These are phyloP conservation scores for Aphrocallistes beatrix DNA, from an alignment of 37 sponge, comb jelly and placozoan species.

Conservation along the genomic window DNA sequence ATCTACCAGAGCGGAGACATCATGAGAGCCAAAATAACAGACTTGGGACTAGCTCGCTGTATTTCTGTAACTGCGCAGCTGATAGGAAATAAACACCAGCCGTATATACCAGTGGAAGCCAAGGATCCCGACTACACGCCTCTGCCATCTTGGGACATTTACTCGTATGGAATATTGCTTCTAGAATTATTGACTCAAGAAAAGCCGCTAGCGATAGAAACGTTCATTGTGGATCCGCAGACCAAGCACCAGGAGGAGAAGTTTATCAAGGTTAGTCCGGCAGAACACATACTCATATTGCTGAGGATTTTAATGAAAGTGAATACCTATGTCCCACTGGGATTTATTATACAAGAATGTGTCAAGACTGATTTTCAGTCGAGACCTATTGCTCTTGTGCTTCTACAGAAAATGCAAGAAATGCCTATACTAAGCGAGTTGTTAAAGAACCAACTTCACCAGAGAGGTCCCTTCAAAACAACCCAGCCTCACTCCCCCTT, in stretches of 20 bases:
- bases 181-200: neutral
- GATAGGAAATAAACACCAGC: neutral
- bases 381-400: neutral
- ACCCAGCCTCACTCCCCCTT: neutral
- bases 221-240: conserved; percentile 14
- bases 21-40: neutral
- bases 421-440: neutral
- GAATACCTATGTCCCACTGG: neutral
- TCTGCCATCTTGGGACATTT: neutral
- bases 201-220: neutral
- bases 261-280: neutral
- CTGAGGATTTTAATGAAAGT: neutral
- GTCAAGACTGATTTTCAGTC: neutral
- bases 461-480: neutral
- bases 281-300: neutral
- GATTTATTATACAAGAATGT: neutral
- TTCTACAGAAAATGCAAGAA: neutral
- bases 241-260: conserved; percentile 5
- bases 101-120: neutral
- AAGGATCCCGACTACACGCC: conserved; percentile 1
- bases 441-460: conserved; percentile 5
- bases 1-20: neutral
- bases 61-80: neutral
- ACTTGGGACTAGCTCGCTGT: neutral
- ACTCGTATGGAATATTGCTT: neutral